These are phyloP conservation scores for Garrulus glandarius DNA, from an alignment of 2,797 vertebrate genomes.

Conservation along the genomic window DNA sequence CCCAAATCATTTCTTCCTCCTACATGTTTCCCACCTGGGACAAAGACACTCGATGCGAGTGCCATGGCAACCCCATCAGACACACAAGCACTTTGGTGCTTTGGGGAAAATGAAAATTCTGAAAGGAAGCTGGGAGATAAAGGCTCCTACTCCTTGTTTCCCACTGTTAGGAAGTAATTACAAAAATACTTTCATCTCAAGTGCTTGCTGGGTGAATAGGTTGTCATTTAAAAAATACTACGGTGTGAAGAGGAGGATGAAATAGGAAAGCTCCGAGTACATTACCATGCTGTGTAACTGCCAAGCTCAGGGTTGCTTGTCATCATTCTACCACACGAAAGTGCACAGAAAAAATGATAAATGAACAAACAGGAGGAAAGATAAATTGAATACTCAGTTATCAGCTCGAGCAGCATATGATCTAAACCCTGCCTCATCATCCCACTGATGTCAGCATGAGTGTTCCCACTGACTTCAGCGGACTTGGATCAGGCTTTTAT, in stretches of 20 bases:
- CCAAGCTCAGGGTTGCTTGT: neutral
- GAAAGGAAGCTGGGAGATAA: conserved; percentile 75
- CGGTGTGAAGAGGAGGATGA: neutral
- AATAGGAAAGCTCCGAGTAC: neutral
- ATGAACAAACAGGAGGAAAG: neutral
- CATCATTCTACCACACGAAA: neutral
- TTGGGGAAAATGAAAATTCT: conserved; percentile 73
- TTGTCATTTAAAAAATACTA: neutral
- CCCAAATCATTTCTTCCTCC: conserved; percentile 78
- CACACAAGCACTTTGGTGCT: conserved; percentile 69
- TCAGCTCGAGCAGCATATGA: neutral
- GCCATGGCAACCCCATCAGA: conserved; percentile 78
- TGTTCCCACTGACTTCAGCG: neutral
- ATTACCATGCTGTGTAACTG: accelerated
- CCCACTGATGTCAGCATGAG: neutral
- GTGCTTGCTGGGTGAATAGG: conserved; percentile 58
- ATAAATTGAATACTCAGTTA: neutral
- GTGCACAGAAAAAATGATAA: neutral
- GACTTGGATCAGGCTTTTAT: neutral
- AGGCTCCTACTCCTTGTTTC: conserved; percentile 69
- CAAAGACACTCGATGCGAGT: conserved; percentile 74
- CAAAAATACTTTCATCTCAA: conserved; percentile 70
- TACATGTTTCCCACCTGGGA: conserved; percentile 81
- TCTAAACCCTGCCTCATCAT: neutral
- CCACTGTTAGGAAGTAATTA: conserved; percentile 76